Evolutionary conservation across 2,888 invertebrate genomes (phyloP).

Genomic region (Philereme vetulata): DNA sequence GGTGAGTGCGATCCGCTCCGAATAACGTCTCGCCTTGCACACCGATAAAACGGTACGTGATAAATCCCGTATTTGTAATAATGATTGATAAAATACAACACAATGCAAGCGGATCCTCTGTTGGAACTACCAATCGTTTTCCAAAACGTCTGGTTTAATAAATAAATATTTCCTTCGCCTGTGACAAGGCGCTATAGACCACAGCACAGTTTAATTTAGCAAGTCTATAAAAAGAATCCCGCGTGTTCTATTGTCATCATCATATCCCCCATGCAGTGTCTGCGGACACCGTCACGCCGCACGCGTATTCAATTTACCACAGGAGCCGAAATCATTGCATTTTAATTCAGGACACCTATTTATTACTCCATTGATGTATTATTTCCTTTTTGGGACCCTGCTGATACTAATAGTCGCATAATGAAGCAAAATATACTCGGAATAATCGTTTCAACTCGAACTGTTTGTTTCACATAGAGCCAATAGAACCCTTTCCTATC

Average conservation of each 20-base stretch:
- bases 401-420: not conserved
- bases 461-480: constrained; percentile 12
- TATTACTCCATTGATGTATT: constrained; percentile 20
- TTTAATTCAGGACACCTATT: constrained; percentile 43
- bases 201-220: constrained; percentile 34
- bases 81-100: too few relatives aligned
- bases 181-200: constrained; percentile 26
- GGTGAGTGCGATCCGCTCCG: too few relatives aligned
- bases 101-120: too few relatives aligned
- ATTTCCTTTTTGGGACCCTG: constrained; percentile 7
- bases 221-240: constrained; percentile 39
- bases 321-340: constrained; percentile 54
- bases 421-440: constrained; percentile 3
- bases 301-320: constrained; percentile 52
- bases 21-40: too few relatives aligned
- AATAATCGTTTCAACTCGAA: constrained; percentile 7
- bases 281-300: constrained; percentile 46
- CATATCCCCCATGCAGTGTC: constrained; percentile 29
- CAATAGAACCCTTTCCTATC: constrained; percentile 17
- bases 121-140: too few relatives aligned
- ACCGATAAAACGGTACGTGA: too few relatives aligned
- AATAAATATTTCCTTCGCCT: not conserved
- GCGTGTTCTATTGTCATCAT: constrained; percentile 32
- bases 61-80: too few relatives aligned
- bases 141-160: too few relatives aligned